Percentiles rank a stretch among this genome's conserved stretches.
phyloP scores from a whole-genome alignment of 2,888 invertebrate species.

The Eutolmus rufibarbis region DNA sequence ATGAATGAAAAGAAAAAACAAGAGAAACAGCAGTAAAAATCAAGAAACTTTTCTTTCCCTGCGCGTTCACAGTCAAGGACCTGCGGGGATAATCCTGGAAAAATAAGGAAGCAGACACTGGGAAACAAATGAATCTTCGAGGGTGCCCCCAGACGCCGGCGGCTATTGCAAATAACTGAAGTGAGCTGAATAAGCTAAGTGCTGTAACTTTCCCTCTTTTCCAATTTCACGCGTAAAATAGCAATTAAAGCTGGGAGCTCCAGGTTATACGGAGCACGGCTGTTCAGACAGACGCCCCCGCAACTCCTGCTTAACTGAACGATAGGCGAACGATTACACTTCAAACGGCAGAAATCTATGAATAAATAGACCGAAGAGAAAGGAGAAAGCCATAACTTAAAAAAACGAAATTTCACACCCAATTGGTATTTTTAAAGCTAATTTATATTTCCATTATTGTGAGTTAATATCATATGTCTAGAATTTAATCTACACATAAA shows the following conservation, averaged over 20 bases:
- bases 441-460: not conserved
- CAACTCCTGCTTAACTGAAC: not conserved
- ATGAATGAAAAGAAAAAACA: conserved; percentile 31
- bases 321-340: not conserved
- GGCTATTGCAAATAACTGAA: conserved; percentile 27
- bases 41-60: conserved; percentile 24
- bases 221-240: conserved; percentile 48
- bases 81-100: conserved; percentile 11
- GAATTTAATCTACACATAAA: no score
- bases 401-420: not conserved
- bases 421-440: not conserved
- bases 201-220: conserved; percentile 47
- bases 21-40: conserved; percentile 23
- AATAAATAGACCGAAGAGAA: not conserved
- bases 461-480: no score
- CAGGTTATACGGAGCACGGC: conserved; percentile 41
- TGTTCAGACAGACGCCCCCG: not conserved
- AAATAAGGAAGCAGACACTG: conserved; percentile 15
- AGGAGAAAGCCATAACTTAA: not conserved
- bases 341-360: not conserved
- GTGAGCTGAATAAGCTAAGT: conserved; percentile 41
- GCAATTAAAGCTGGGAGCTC: conserved; percentile 46
- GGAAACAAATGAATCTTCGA: not conserved
- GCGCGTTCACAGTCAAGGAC: not conserved
- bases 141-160: conserved; percentile 7